Evolutionary conservation across 1,140 invertebrate species (phyloP), one percentile per base, ranked within the genome.

Genomic region (Drosophila pandora): DNA sequence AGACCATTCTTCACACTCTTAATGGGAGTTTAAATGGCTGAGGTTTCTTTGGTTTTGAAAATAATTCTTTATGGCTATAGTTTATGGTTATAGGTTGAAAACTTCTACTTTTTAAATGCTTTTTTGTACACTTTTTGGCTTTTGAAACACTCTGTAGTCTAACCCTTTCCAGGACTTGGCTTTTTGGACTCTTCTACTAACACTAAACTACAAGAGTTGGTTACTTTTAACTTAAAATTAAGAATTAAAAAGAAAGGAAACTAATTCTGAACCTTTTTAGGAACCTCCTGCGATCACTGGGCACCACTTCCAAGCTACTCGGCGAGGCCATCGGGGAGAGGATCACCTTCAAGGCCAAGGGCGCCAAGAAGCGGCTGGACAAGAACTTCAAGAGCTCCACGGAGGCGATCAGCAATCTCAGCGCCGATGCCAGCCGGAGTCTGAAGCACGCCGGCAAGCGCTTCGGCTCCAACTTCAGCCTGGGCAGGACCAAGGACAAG

Each of bases 251-350:
- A 2, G 7, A 2, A 45, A 6, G 6, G 9, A 17, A 34, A 8
- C 41, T 5, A 67, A 10, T 17, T 21, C 4, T 12, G 6, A 43
- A 2, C 39, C 5, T 2, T 54, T 30, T 2, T 43, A 91, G 91
- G 9, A 79, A 91, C 45, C 60, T 92, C 0, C 50, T 92, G 22
- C 90, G 90, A 8, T 82, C 91, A 3, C 48, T 92, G 63, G 90
- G 91, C 41, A 79, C 55, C 34, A 92, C 91, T 2, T 92, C 91
- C 2, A 91, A 92, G 54, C 60, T 87, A 21, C 62, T 92, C 25
- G 82, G 85, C 32, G 90, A 92, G 71, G 77, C 91, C 12, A 92
- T 92, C 45, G 78, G 82, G 13, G 91, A 92, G 58, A 79, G 91
- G 3, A 76, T 92, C 3, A 77, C 73, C 2, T 61, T 72, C 50